Evolutionary conservation across 1,140 invertebrate species (phyloP).

Genomic region (Eulimnadia texana): DNA sequence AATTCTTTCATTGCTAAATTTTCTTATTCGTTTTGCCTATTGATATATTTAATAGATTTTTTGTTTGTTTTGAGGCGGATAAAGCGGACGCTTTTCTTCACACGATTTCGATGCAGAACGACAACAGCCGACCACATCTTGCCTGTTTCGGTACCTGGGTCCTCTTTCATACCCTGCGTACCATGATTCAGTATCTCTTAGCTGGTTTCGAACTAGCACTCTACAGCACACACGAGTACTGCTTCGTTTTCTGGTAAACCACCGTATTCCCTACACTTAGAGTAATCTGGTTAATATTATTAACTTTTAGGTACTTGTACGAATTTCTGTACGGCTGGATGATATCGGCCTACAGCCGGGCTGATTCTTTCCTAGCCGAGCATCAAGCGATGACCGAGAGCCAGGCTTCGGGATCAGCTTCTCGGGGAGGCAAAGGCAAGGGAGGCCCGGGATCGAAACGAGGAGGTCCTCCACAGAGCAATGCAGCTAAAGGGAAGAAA

Average conservation of each 20-base stretch:
- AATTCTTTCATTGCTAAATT: too few relatives aligned
- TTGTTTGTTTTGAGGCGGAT: slow-evolving; percentile 51
- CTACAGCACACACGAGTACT: slow-evolving; percentile 91
- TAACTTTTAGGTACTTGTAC: slow-evolving; percentile 88
- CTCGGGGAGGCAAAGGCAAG: slow-evolving; percentile 17
- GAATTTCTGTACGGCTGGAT: slow-evolving; percentile 91
- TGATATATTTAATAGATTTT: slow-evolving; percentile 15
- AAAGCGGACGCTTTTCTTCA: slow-evolving; percentile 74
- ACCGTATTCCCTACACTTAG: slow-evolving; percentile 21
- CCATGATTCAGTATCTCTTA: slow-evolving; percentile 91
- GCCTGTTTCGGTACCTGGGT: slow-evolving; percentile 92
- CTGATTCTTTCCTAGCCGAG: slow-evolving; percentile 66
- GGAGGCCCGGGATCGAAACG: slow-evolving; percentile 16
- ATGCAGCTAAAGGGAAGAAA: slow-evolving; percentile 27
- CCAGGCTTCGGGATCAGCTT: slow-evolving; percentile 18
- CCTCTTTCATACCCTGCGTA: slow-evolving; percentile 81
- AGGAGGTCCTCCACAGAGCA: slow-evolving; percentile 23
- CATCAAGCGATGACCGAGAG: slow-evolving; percentile 45
- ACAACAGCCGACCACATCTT: slow-evolving; percentile 51
- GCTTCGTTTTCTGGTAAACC: slow-evolving; percentile 89
- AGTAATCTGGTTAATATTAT: too few relatives aligned
- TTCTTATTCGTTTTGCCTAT: too few relatives aligned
- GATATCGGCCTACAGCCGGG: slow-evolving; percentile 72
- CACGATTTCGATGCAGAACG: slow-evolving; percentile 48
- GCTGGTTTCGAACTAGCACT: slow-evolving; percentile 89